A percentile compares a stretch with the other conserved stretches of the same genome.
phyloP scores from a whole-genome alignment of 92 coral and sea anemone genomes.

The Heliopora coerulea region DNA sequence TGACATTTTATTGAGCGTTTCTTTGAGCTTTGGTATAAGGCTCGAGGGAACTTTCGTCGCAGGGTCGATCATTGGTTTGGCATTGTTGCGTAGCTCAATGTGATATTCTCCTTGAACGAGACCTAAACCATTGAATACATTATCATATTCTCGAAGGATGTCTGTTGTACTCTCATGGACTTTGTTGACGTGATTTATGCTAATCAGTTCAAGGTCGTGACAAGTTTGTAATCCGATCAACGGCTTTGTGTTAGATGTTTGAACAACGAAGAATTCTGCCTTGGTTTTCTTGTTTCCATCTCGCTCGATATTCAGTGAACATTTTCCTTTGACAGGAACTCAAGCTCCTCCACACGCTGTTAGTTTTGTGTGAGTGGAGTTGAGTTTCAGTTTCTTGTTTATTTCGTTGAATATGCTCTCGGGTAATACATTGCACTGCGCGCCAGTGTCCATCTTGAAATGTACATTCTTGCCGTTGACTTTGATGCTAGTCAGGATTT shows the following conservation, averaged over 20 bases:
- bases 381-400: conserved; percentile 23
- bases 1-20: conserved; percentile 38
- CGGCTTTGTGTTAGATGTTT: conserved; percentile 39
- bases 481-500: not conserved
- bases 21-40: too few relatives aligned
- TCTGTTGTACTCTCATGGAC: conserved; percentile 13
- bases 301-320: conserved; percentile 7
- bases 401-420: conserved; percentile 18
- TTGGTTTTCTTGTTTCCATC: too few relatives aligned
- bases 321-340: conserved; percentile 21
- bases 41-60: conserved; percentile 52
- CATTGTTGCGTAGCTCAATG: conserved; percentile 41
- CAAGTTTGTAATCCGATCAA: conserved; percentile 45
- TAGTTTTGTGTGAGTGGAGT: conserved; percentile 28
- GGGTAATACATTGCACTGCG: conserved; percentile 48
- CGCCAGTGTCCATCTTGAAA: conserved; percentile 52
- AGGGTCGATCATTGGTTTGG: conserved; percentile 50
- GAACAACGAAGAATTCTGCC: conserved; percentile 42
- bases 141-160: conserved; percentile 14
- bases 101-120: conserved; percentile 54
- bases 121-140: conserved; percentile 55
- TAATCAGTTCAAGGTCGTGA: conserved; percentile 29
- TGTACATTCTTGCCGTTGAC: conserved; percentile 20
- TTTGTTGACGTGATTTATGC: conserved; percentile 23
- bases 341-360: conserved; percentile 45